Evolutionary conservation across 2,797 vertebrate genomes (phyloP), one percentile per base, ranked within the genome.

Genomic region (Aulostomus chinensis): DNA sequence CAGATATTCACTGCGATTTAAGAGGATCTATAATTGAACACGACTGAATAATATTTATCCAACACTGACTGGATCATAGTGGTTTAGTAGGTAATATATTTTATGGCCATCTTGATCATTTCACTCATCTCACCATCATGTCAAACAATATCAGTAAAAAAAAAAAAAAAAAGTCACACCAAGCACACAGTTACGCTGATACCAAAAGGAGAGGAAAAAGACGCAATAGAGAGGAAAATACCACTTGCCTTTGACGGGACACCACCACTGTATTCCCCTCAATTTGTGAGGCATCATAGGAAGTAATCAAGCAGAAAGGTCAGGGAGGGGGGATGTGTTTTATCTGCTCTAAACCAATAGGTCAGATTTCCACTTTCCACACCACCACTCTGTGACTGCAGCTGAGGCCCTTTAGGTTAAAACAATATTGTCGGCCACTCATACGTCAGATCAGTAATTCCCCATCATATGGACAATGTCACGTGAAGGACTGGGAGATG

Each of bases 261-360:
- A 50, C 24, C 45, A 22, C 21, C 58, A 54, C 43, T 58, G 58
- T 62, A 61, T 67, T 77, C 66, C 43, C 49, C 46, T 71, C 74
- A 53, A 51, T 85, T 81, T 82, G 76, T 76, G 57, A 78, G 73
- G 62, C 33, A 78, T 79, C 69, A 79, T 45, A 52, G 42, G 15
- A 16, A 54, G 81, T 85, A 88, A 88, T 87, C 79, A 84, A 81
- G 81, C 57, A 28, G 76, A 86, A 84, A 88, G 85, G 77, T 83
- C 82, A 73, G 69, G 56, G 66, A 73, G 69, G 56, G 66, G 38
- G 62, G 67, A 76, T 78, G 73, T 84, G 73, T 69, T 82, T 76
- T 78, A 86, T 85, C 74, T 41, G 37, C 70, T 60, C 53, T 78
- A 79, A 88, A 81, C 69, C 76, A 76, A 73, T 78, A 81, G 83